Percentiles rank a stretch among this genome's conserved stretches.
phyloP scores from a whole-genome alignment of 1,140 invertebrate genomes.

The Trichogramma pretiosum region DNA sequence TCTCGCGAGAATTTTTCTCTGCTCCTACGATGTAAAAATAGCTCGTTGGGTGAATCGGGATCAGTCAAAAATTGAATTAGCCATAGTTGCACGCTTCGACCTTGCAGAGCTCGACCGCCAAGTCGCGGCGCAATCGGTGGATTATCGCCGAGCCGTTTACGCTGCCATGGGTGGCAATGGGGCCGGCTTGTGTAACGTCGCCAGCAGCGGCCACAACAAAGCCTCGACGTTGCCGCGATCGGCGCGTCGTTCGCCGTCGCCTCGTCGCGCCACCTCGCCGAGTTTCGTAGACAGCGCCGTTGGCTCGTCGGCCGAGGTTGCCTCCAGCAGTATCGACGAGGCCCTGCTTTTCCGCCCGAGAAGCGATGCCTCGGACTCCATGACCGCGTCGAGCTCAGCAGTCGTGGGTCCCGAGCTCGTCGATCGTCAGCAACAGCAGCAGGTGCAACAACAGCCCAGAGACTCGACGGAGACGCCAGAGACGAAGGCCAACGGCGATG shows the following conservation, averaged over 20 bases:
- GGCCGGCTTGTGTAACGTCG: too few relatives aligned
- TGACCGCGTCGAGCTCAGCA: constrained; percentile 38
- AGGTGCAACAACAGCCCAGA: constrained; percentile 26
- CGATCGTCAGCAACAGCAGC: constrained; percentile 16
- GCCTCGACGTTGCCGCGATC: not conserved
- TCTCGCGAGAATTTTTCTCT: too few relatives aligned
- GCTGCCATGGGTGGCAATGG: too few relatives aligned
- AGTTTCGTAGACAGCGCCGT: constrained; percentile 51
- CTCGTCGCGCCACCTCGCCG: constrained; percentile 29
- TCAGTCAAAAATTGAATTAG: too few relatives aligned
- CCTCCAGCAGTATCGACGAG: constrained; percentile 26
- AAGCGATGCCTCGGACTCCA: constrained; percentile 39
- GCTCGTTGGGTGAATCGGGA: too few relatives aligned
- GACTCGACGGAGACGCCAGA: not conserved
- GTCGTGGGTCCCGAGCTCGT: constrained; percentile 38
- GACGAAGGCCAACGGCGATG: constrained; percentile 4
- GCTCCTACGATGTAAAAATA: too few relatives aligned
- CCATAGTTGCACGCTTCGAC: too few relatives aligned
- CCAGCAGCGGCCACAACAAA: too few relatives aligned
- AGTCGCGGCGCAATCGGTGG: too few relatives aligned
- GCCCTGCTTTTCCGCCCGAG: constrained; percentile 28
- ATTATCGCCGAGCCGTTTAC: too few relatives aligned
- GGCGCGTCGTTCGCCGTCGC: constrained; percentile 6
- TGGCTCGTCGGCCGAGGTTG: constrained; percentile 51
- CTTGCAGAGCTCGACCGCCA: too few relatives aligned